Base-by-base conservation (phyloP, 2,888 invertebrate species). In the Abscondita cerata region DNA sequence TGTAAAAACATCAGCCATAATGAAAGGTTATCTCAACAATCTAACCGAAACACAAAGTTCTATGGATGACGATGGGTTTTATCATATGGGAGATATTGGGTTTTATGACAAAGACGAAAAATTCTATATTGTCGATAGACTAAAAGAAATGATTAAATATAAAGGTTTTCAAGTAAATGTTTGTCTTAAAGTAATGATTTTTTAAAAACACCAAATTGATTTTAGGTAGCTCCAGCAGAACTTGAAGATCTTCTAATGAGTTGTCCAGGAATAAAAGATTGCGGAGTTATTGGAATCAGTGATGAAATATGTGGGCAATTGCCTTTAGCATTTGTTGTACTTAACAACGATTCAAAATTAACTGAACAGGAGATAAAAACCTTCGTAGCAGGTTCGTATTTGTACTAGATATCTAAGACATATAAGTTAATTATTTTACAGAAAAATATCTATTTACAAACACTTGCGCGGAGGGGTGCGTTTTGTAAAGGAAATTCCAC, bases 111-210 rank as follows among this genome's bases (percentile, higher is more conserved):
- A 85, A 1, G 87, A 92, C 13, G 89, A 88, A 0, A 88, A 83
- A 76, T 90, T 92, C 78, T 93, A 85, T 73, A 87, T 95, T 66
- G 89, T 93, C 0, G 94, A 93, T 77, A 82, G 95, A 64, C 81
- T 93, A 15, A 95, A 95, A 77, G 95, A 95, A 75, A 86, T 96
- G 31, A 95, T 95, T 73, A 95, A 95, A 78, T 93, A 92, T 74
- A 94, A 95, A 78, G 93, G 90, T 46, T 90, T 87, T 72, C 89
- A 91, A 85, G 91, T 91, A 40, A 52, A 25, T 9, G 18, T 20
- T 3, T 6, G 8, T 6, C 8, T 6, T 5, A 31, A 25, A 25
- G 6, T 4, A 25, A 9, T 13, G 9, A 51, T 33, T n/a, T 2
- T 13, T 2, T 51, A 31, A 34, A 33, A 13, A 20, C 12, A 16